Percentiles rank a stretch among this genome's conserved stretches.
Evolutionary conservation across 2,797 vertebrate species (phyloP).

Genomic region (Liparis tanakae): DNA sequence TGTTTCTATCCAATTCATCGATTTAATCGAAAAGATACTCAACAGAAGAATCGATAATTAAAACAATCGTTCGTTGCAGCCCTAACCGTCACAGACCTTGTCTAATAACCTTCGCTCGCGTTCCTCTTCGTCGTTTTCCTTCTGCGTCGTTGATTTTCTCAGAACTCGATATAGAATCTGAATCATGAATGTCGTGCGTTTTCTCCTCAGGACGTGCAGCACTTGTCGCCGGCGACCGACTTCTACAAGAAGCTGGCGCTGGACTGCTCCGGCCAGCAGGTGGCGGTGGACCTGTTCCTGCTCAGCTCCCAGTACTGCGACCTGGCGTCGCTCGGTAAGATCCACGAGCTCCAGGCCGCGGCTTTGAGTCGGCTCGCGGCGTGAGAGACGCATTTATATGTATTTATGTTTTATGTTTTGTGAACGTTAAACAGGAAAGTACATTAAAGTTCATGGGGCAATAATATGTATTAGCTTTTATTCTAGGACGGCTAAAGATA

Average conservation of each 20-base stretch:
- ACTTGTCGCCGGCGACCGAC: slow-evolving; percentile 94
- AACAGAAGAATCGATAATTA: too few relatives aligned
- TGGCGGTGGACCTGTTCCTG: slow-evolving; percentile 96
- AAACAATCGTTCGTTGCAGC: too few relatives aligned
- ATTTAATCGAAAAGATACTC: too few relatives aligned
- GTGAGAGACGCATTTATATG: background rate
- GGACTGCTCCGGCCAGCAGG: slow-evolving; percentile 97
- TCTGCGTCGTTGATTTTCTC: too few relatives aligned
- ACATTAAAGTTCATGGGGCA: background rate
- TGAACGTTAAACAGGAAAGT: background rate
- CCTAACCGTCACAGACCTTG: too few relatives aligned
- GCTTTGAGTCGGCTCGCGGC: background rate
- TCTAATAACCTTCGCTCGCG: too few relatives aligned
- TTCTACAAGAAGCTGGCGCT: slow-evolving; percentile 98
- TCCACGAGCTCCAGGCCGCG: too few relatives aligned
- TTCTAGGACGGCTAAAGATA: background rate
- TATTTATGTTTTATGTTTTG: background rate
- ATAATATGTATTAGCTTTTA: background rate
- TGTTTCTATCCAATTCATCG: too few relatives aligned
- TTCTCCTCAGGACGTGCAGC: slow-evolving; percentile 88
- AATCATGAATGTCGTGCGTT: slow-evolving; percentile 4
- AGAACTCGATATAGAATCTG: too few relatives aligned
- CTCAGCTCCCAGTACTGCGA: slow-evolving; percentile 95
- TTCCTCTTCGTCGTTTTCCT: too few relatives aligned
- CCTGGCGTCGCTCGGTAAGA: slow-evolving; percentile 91